phyloP scores from a whole-genome alignment of 2,888 invertebrate species.

The Phengaris arion region DNA sequence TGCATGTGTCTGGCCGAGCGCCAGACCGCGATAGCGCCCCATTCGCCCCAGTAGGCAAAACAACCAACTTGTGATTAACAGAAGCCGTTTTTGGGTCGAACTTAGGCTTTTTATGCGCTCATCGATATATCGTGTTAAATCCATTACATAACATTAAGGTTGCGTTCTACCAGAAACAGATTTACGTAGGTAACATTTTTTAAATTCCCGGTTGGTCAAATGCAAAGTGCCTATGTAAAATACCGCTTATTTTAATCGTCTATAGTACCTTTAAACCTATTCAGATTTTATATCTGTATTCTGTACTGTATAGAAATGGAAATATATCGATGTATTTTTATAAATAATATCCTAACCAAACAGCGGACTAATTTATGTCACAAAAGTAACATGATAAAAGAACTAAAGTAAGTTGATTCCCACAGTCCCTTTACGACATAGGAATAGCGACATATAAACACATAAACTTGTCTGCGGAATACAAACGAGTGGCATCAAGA shows the following conservation, averaged over 20 bases:
- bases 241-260: neutral
- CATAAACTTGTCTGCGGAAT: conserved; percentile 11
- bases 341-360: neutral
- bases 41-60: conserved; percentile 30
- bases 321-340: neutral
- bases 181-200: neutral
- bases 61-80: conserved; percentile 38
- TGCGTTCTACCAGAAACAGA: neutral
- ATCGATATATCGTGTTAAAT: neutral
- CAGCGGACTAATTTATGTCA: conserved; percentile 10
- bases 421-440: conserved; percentile 12
- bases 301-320: neutral
- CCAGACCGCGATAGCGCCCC: conserved; percentile 33
- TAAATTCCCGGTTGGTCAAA: neutral
- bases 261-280: neutral
- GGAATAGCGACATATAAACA: conserved; percentile 15
- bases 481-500: conserved; percentile 16
- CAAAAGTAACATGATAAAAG: conserved; percentile 15
- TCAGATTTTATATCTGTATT: neutral
- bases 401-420: conserved; percentile 14
- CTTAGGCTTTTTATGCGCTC: conserved; percentile 18
- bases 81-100: conserved; percentile 34
- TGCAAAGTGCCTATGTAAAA: neutral
- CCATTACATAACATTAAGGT: conserved; percentile 21
- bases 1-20: conserved; percentile 32